Evolutionary conservation across 1,140 invertebrate species (phyloP).

Genomic region (Ganaspis sp.): DNA sequence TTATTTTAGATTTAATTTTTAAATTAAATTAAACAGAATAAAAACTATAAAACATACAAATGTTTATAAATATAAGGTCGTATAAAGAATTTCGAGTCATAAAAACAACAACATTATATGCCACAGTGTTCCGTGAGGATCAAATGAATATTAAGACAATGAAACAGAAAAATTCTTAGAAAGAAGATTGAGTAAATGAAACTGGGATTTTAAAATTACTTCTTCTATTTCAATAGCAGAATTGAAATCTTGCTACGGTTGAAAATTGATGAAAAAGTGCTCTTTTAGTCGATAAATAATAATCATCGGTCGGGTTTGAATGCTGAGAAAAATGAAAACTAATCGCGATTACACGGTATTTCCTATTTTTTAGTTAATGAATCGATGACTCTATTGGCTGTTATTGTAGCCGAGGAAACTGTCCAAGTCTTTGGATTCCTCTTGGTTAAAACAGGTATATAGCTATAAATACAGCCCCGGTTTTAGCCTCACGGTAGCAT

Average conservation of each 20-base stretch:
- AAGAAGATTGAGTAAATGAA: too few species aligned
- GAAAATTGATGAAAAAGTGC: neutral
- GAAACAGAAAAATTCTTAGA: too few species aligned
- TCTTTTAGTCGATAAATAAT: neutral
- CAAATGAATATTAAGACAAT: too few species aligned
- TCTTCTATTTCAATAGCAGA: neutral
- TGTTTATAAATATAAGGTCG: too few species aligned
- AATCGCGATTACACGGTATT: conserved; percentile 48
- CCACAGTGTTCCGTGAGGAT: too few species aligned
- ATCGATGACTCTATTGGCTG: conserved; percentile 2
- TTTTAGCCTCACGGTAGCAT: conserved; percentile 45
- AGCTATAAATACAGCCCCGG: conserved; percentile 2
- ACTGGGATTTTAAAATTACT: too few species aligned
- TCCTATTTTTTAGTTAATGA: conserved; percentile 34
- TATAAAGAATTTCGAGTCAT: too few species aligned
- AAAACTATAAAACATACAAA: too few species aligned
- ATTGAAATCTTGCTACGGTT: neutral
- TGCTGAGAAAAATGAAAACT: conserved; percentile 24
- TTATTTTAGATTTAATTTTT: too few species aligned
- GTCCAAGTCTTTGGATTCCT: neutral
- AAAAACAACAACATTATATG: too few species aligned
- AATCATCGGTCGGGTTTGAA: neutral
- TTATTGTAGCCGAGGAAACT: conserved; percentile 14
- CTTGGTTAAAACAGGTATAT: conserved; percentile 15
- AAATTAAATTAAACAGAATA: too few species aligned